Evolutionary conservation across 2,113 vertebrate genomes (phyloP), one percentile per base, ranked within the genome.

Genomic region (Malurus melanocephalus): DNA sequence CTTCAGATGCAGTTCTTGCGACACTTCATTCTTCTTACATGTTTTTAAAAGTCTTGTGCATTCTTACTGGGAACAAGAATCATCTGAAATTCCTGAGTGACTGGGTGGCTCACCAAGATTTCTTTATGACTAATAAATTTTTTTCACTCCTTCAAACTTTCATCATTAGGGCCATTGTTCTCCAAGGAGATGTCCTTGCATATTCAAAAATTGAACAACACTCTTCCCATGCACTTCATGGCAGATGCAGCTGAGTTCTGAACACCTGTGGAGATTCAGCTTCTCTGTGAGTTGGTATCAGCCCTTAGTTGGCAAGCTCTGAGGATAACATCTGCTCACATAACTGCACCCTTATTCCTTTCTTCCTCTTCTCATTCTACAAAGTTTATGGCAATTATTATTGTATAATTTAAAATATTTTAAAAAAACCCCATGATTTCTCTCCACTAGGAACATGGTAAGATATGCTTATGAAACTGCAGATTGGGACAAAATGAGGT

Each of bases 81-180:
- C 38, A 76, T 72, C 43, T 32, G 55, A 53, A 93, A 91, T 88
- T 93, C 94, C 90, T 71, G 28, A 75, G 80, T 77, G 88, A 76
- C 83, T 95, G 76, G 65, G 66, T 89, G 76, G 57, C 65, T 91
- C 82, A 83, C 40, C 33, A 68, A 51, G 42, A 53, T 73, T 90
- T 68, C 46, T 91, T 86, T 85, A 86, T 90, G 92, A 96, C 83
- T 93, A 91, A 93, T 62, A 42, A 73, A 51, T 88, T 86, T 74
- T 85, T 92, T 66, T 73, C 65, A 33, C 59, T 91, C 53, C 23
- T 53, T 60, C 65, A 78, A 67, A 83, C 42, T 28, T 80, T 80
- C 76, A 46, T 57, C 45, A 75, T 84, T 38, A 88, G 75, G 45
- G 22, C 43, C 30, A 66, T 56, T 76, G 32, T 84, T 81, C 69